These are phyloP conservation scores for Carollia perspicillata DNA, from an alignment of 2,113 vertebrate species.

Conservation along the genomic window DNA sequence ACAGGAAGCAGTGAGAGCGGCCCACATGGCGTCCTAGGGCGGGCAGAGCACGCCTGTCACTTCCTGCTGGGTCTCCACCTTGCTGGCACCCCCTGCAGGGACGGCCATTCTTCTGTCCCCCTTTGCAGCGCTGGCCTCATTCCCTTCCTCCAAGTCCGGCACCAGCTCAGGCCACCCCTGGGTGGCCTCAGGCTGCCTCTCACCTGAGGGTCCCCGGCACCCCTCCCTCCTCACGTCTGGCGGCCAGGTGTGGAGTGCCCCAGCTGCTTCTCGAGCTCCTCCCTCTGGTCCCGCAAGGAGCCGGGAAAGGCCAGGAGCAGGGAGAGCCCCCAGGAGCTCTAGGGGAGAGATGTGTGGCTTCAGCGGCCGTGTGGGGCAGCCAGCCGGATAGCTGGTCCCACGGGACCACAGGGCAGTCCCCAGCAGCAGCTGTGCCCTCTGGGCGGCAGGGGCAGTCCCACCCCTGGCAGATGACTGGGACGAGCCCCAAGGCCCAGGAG, in stretches of 20 bases:
- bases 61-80: not conserved
- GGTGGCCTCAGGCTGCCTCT: not conserved
- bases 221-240: not conserved
- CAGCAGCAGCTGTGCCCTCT: too few species aligned
- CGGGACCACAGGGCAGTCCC: too few species aligned
- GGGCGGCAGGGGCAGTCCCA: not conserved
- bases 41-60: not conserved
- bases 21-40: not conserved
- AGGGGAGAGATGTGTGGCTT: not conserved
- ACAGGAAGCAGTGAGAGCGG: not conserved
- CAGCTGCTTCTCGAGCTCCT: not conserved
- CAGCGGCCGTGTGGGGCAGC: not conserved
- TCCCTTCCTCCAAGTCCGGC: not conserved
- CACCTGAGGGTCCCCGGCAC: accelerated
- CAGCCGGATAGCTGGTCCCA: too few species aligned
- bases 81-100: not conserved
- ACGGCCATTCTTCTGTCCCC: not conserved
- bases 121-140: not conserved
- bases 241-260: not conserved
- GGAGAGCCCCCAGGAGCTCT: not conserved
- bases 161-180: not conserved
- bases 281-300: not conserved
- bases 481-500: not conserved
- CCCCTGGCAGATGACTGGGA: not conserved
- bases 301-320: not conserved